Evolutionary conservation across 35 echinoderm and acorn worm genomes (phyloP).

Genomic region (Stichopus chloronotus): DNA sequence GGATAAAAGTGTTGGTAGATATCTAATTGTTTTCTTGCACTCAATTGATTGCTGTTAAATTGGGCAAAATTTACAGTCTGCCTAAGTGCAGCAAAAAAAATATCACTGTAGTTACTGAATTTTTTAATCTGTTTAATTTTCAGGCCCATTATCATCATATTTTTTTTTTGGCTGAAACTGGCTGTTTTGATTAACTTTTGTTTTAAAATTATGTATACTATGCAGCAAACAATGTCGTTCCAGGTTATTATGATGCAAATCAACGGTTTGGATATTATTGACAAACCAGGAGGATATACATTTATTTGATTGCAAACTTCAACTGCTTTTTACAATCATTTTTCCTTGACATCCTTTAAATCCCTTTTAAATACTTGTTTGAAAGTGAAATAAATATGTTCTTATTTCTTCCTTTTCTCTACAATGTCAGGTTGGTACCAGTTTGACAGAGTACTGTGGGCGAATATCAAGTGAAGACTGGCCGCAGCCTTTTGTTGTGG

Average conservation of each 20-base stretch:
- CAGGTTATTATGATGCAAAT: not conserved
- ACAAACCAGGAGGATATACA: not conserved
- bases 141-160: not conserved
- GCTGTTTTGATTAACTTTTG: not conserved
- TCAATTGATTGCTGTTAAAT: not conserved
- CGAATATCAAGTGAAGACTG: too few relatives aligned
- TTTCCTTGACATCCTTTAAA: not conserved
- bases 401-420: not conserved
- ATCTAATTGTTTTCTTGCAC: not conserved
- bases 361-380: not conserved
- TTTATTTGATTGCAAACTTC: not conserved
- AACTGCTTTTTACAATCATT: not conserved
- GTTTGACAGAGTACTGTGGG: too few relatives aligned
- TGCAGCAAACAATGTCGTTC: not conserved
- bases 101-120: not conserved
- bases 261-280: not conserved
- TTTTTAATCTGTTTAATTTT: not conserved
- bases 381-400: not conserved
- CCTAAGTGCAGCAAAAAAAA: not conserved
- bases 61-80: not conserved
- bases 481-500: too few relatives aligned
- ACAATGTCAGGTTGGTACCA: constrained; percentile 6
- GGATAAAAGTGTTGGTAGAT: not conserved
- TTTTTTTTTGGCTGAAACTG: not conserved
- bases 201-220: not conserved